Conservation (phyloP, 2,113 vertebrate genomes). For the Pygathrix nemaeus region DNA sequence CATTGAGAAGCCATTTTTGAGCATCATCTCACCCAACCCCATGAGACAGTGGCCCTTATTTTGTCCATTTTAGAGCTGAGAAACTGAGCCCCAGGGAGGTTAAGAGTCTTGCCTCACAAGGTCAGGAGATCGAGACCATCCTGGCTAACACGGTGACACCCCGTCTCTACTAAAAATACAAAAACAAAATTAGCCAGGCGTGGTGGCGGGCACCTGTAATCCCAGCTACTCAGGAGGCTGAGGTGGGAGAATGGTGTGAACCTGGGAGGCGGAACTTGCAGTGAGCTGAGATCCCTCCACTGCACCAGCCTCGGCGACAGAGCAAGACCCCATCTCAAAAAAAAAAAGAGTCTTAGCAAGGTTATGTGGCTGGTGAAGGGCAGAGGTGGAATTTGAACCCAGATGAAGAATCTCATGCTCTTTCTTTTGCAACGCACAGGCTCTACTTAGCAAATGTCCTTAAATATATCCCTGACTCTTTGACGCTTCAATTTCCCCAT, state of each 20-base stretch:
- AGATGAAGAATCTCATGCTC: neutral
- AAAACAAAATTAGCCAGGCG: no score
- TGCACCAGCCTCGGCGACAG: no score
- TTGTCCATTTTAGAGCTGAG: neutral
- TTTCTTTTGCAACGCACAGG: neutral
- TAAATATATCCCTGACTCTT: neutral
- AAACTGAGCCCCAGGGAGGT: neutral
- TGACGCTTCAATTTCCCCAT: neutral
- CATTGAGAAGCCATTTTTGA: fast-evolving
- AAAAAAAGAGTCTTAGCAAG: neutral
- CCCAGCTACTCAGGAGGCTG: no score
- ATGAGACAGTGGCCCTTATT: fast-evolving
- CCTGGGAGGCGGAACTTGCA: no score
- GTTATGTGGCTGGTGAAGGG: neutral
- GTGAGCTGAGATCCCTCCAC: no score
- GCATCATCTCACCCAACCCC: neutral
- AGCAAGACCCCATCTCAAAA: no score
- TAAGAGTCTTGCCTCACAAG: no score
- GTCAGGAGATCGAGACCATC: no score
- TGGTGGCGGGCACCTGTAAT: no score
- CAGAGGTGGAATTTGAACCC: neutral
- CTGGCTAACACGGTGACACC: no score
- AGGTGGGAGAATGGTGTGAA: no score
- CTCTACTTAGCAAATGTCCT: neutral
- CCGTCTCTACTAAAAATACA: no score